Evolutionary conservation across 2,888 invertebrate species (phyloP), one percentile per base, ranked within the genome.

Genomic region (Mylabris sibirica): DNA sequence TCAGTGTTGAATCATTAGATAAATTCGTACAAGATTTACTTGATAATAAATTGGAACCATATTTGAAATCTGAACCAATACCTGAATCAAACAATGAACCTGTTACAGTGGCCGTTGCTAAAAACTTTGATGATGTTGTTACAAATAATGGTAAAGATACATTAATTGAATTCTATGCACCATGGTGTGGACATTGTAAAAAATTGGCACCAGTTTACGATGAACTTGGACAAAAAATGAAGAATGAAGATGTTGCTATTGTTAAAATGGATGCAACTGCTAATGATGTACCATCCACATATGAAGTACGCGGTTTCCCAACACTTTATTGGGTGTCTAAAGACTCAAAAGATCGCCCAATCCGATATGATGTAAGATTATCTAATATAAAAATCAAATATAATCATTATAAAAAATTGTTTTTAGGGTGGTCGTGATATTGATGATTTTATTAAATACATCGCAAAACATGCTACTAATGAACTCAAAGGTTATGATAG

Each of bases 101-200:
- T 11, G 95, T 96, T 0, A 94, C 91, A 80, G 91, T 97, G 49
- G 97, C 96, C 3, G 99, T 99, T 9, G 99, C 93, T 73, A 96
- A 96, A 87, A 99, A 98, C 88, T 99, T 99, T 86, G 94, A 98
- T 82, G 95, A 98, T 66, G 87, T 98, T 67, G 96, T 99, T 0
- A 91, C 91, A 2, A 93, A 99, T 83, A 93, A 95, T 78, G 93
- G 89, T 38, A 93, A 96, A 82, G 99, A 99, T 84, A 95, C 96
- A 2, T 89, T 99, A 59, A 90, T 99, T 76, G 99, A 99, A 87
- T 99, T 99, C 88, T 99, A 99, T 85, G 99, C 99, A 41, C 98
- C 98, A 0, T 99, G 98, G 98, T 98, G 97, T 84, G 98, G 99
- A 76, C 99, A 99, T 83, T 99, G 99, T 88, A 99, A 99, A 87